These are phyloP conservation scores for Neogale vison DNA, from an alignment of 2,113 vertebrate genomes.

Conservation along the genomic window DNA sequence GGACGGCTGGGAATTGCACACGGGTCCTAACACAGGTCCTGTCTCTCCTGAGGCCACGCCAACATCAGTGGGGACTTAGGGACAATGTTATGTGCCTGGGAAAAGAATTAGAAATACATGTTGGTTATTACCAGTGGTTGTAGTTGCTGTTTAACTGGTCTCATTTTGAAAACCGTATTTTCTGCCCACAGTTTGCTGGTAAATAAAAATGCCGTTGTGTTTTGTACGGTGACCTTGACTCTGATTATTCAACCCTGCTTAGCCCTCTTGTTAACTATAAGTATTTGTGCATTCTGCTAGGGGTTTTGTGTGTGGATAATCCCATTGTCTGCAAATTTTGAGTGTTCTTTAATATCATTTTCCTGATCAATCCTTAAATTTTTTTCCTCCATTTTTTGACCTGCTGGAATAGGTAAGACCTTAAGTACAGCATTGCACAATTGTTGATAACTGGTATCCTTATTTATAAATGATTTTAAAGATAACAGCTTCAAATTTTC, in stretches of 20 bases:
- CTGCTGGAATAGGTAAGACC: neutral
- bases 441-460: neutral
- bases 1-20: rapidly evolving
- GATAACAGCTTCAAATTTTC: neutral
- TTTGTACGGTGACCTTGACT: too few relatives aligned
- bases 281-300: neutral
- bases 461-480: neutral
- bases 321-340: neutral
- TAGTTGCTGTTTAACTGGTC: neutral
- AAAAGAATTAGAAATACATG: neutral
- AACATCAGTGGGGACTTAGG: too few relatives aligned
- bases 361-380: neutral
- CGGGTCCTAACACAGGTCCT: rapidly evolving
- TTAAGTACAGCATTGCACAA: neutral
- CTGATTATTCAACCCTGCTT: neutral
- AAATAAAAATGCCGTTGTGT: neutral
- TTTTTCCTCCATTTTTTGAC: neutral
- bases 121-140: neutral
- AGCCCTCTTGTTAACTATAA: neutral
- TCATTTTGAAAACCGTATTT: neutral
- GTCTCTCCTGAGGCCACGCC: neutral
- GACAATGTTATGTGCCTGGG: neutral
- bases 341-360: neutral
- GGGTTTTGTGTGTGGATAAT: neutral
- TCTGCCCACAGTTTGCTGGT: neutral